Evolutionary conservation across 2,888 invertebrate species (phyloP).

Genomic region (Pegoplata infirma): DNA sequence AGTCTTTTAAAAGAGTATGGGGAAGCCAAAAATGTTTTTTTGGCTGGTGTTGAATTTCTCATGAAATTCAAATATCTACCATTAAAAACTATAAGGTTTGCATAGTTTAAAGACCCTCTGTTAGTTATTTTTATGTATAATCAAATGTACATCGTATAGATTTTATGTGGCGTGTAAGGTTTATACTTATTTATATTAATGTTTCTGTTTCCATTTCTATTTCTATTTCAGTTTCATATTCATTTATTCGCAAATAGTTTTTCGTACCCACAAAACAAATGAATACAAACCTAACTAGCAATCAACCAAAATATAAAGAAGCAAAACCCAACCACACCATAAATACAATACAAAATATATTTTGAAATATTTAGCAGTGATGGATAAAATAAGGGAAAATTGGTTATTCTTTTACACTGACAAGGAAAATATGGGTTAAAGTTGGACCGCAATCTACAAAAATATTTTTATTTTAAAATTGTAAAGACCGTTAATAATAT

Average conservation of each 20-base stretch:
- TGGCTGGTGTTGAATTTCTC: constrained; percentile 63
- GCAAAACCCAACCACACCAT: constrained; percentile 3
- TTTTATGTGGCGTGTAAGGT: constrained; percentile 59
- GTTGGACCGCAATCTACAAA: too few relatives aligned
- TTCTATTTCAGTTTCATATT: constrained; percentile 27
- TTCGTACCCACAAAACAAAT: constrained; percentile 58
- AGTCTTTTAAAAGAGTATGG: too few relatives aligned
- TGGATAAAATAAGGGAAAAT: neutral
- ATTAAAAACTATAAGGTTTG: neutral
- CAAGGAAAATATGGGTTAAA: too few relatives aligned
- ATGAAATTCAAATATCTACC: constrained; percentile 45
- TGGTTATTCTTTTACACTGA: too few relatives aligned
- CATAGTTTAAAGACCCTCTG: too few relatives aligned
- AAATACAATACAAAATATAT: constrained; percentile 3
- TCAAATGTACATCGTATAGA: constrained; percentile 37
- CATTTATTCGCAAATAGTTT: constrained; percentile 53
- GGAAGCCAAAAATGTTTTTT: constrained; percentile 16
- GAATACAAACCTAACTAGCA: constrained; percentile 53
- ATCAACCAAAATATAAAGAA: constrained; percentile 32
- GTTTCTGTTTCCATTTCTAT: too few relatives aligned
- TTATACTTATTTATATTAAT: constrained; percentile 56
- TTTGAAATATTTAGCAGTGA: constrained; percentile 14
- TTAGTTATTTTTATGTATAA: constrained; percentile 29
- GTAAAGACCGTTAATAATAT: too few relatives aligned
- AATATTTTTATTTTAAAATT: too few relatives aligned